phyloP scores from a whole-genome alignment of 2,797 vertebrate species.

The Prionace glauca region DNA sequence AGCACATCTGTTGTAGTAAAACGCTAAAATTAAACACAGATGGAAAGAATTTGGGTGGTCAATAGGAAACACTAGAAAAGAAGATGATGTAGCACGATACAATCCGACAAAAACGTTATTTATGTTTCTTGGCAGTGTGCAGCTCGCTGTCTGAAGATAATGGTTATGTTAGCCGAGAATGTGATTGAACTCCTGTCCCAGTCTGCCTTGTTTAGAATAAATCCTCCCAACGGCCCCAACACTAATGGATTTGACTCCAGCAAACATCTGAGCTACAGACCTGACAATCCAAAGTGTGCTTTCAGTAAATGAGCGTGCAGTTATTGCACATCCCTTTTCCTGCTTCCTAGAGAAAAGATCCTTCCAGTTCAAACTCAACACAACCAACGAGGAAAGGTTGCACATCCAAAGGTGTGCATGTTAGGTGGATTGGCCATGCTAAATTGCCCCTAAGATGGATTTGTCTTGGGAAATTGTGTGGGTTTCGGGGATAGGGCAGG shows the following conservation, averaged over 20 bases:
- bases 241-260: background rate
- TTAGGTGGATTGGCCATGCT: too few species aligned
- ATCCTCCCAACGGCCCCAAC: background rate
- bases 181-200: background rate
- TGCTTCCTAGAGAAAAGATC: background rate
- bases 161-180: background rate
- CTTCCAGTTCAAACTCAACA: too few species aligned
- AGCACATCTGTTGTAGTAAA: background rate
- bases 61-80: background rate
- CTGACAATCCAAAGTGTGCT: background rate
- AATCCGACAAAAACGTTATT: background rate
- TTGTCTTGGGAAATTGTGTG: too few species aligned
- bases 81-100: background rate
- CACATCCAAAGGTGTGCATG: too few species aligned
- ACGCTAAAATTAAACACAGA: background rate
- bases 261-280: background rate
- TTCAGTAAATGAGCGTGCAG: background rate
- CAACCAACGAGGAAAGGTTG: too few species aligned
- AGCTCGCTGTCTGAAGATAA: background rate
- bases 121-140: background rate
- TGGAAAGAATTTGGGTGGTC: constrained; percentile 17
- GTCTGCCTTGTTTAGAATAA: background rate
- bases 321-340: background rate
- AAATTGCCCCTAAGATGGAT: too few species aligned
- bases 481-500: too few species aligned